A percentile compares a stretch with the other conserved stretches of the same genome.
These are phyloP conservation scores for Fratercula arctica DNA, from an alignment of 2,797 vertebrate genomes.

Conservation along the genomic window DNA sequence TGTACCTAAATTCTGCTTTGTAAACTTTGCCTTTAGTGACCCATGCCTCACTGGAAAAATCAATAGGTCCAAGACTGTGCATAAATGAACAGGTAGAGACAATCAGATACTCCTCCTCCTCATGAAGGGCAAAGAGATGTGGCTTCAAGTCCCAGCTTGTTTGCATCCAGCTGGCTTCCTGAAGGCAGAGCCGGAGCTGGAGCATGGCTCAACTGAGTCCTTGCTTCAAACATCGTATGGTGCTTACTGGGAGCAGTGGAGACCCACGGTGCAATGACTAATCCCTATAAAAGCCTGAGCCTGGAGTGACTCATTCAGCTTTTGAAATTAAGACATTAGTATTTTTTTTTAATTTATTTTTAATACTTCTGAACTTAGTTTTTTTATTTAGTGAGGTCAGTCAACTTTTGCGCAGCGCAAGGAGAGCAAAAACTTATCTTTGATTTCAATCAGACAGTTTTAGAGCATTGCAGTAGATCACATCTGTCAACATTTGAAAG, in stretches of 20 bases:
- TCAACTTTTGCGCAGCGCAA: background rate
- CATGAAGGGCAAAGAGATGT: background rate
- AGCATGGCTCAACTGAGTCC: background rate
- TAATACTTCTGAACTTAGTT: background rate
- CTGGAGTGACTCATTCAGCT: background rate
- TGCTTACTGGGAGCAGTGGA: background rate
- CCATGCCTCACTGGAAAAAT: background rate
- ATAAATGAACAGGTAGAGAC: background rate
- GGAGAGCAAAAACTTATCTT: background rate
- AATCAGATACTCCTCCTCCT: background rate
- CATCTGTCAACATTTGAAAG: slow-evolving; percentile 27
- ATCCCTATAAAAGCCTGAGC: background rate
- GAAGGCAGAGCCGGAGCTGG: background rate
- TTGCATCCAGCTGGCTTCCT: background rate
- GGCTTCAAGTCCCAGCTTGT: background rate
- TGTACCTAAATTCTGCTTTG: background rate
- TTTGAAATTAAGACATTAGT: background rate
- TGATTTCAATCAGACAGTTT: background rate
- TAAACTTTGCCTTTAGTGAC: background rate
- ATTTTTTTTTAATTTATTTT: background rate
- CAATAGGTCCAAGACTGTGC: accelerated
- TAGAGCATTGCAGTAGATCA: background rate
- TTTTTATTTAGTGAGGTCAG: background rate
- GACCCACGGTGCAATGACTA: background rate
- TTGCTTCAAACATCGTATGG: background rate